Evolutionary conservation across 2,797 vertebrate species (phyloP).

Genomic region (Parotocinclus haroldoi): DNA sequence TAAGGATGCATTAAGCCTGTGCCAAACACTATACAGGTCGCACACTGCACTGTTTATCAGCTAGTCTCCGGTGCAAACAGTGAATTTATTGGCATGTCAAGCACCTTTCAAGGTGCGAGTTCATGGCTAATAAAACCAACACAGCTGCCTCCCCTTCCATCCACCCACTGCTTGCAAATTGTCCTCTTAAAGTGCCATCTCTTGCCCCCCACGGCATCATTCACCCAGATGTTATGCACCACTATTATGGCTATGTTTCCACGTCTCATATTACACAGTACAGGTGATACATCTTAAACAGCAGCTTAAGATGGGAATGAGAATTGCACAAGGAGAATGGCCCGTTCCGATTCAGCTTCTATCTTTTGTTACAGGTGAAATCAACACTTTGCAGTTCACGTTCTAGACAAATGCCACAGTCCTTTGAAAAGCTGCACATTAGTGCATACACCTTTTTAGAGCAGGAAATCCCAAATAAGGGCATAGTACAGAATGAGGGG

Average conservation of each 20-base stretch:
- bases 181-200: constrained; percentile 14
- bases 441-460: constrained; percentile 23
- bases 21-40: not conserved
- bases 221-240: constrained; percentile 11
- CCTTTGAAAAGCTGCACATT: constrained; percentile 35
- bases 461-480: constrained; percentile 48
- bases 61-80: not conserved
- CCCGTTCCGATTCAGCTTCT: no score
- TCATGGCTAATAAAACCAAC: constrained; percentile 13
- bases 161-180: not conserved
- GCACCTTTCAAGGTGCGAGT: not conserved
- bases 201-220: not conserved
- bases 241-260: constrained; percentile 46
- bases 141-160: constrained; percentile 1
- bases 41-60: constrained; percentile 1
- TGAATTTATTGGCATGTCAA: constrained; percentile 27
- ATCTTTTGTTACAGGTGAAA: constrained; percentile 3
- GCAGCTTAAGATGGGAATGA: no score
- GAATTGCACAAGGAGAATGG: no score
- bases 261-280: constrained; percentile 48
- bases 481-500: constrained; percentile 21
- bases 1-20: not conserved
- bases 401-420: constrained; percentile 6
- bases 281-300: no score
- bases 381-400: constrained; percentile 10